Evolutionary conservation across 2,113 vertebrate species (phyloP).

Genomic region (Leucosticte australis): DNA sequence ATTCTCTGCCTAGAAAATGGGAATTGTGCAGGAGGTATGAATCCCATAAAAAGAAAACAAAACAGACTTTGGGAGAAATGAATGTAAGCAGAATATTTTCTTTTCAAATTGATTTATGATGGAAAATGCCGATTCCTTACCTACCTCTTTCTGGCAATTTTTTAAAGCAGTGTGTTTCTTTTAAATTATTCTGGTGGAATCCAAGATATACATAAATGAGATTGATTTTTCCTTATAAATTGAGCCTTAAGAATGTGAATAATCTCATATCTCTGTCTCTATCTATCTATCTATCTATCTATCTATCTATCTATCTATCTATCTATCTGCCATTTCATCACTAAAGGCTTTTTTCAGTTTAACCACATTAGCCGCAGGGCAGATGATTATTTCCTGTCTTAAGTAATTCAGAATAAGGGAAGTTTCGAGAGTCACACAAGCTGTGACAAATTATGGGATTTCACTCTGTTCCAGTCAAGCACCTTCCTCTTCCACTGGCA

Average conservation of each 20-base stretch:
- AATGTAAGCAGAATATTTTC: background rate
- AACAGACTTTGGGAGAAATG: background rate
- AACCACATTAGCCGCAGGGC: conserved; percentile 37
- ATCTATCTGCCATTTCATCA: background rate
- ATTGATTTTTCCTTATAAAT: background rate
- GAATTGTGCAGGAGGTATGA: background rate
- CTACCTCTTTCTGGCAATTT: background rate
- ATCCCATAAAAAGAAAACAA: background rate
- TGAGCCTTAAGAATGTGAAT: background rate
- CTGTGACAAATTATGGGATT: background rate
- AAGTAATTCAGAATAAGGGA: conserved; percentile 39
- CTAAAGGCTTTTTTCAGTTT: background rate
- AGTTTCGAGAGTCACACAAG: conserved; percentile 4
- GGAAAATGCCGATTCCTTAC: background rate
- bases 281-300: background rate
- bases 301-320: background rate
- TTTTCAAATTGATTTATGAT: background rate
- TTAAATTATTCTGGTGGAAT: background rate
- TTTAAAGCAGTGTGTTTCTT: background rate
- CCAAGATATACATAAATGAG: background rate
- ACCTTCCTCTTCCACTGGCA: background rate
- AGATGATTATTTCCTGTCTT: conserved; percentile 53
- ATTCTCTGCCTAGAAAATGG: background rate
- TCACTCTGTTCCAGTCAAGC: background rate
- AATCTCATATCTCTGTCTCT: background rate